Percentiles rank a stretch among this genome's conserved stretches.
phyloP scores from a whole-genome alignment of 1,140 invertebrate species.

The Aculops lycopersici region DNA sequence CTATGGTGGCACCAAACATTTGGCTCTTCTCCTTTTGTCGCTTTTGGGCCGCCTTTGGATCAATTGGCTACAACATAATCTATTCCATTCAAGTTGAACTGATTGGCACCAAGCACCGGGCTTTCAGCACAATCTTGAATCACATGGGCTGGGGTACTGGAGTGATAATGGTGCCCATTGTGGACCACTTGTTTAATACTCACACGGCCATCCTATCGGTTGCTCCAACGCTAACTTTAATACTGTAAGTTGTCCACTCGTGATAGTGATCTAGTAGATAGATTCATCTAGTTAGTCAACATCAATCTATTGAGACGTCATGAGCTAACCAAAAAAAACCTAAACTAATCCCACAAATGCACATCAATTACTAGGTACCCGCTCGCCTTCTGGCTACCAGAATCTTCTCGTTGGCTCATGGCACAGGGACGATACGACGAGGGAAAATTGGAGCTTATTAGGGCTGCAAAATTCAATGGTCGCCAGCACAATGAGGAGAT shows the following conservation, averaged over 20 bases:
- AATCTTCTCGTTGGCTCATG: background rate
- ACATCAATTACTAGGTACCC: background rate
- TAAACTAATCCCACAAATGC: no score
- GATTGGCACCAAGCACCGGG: background rate
- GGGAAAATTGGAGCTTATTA: background rate
- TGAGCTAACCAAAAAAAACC: no score
- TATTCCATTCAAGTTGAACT: background rate
- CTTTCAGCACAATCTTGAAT: background rate
- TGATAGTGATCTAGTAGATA: no score
- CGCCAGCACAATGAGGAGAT: background rate
- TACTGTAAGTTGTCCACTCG: no score
- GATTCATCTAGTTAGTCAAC: no score
- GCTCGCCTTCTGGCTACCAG: background rate
- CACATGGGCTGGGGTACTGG: background rate
- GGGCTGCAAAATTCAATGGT: background rate
- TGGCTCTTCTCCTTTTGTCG: background rate
- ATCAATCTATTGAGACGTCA: no score
- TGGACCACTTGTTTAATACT: background rate
- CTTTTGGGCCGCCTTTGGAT: background rate
- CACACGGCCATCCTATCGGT: background rate
- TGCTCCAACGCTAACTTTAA: no score
- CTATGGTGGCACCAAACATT: background rate
- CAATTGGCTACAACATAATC: background rate
- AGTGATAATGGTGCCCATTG: background rate
- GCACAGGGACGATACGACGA: background rate